phyloP scores from a whole-genome alignment of 2,113 vertebrate genomes.

The Scopus umbretta region DNA sequence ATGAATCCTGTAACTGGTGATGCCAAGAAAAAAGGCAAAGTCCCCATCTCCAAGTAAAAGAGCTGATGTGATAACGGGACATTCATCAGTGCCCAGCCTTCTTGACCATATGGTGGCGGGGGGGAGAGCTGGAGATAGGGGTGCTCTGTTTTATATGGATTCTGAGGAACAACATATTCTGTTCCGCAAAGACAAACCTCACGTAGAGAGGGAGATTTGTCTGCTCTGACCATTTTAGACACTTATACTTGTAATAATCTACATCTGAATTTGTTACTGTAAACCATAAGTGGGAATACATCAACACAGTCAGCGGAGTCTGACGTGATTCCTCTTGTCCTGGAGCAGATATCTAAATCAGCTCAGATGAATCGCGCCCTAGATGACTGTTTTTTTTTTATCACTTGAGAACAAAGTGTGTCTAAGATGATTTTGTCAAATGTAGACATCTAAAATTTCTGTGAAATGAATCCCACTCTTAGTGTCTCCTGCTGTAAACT shows the following conservation, averaged over 20 bases:
- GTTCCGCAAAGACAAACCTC: background rate
- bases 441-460: background rate
- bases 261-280: too few species aligned
- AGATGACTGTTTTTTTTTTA: too few species aligned
- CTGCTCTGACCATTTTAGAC: background rate
- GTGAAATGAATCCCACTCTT: background rate
- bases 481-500: background rate
- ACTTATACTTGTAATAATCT: background rate
- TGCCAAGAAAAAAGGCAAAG: background rate
- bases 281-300: background rate
- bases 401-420: background rate
- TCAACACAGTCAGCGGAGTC: background rate
- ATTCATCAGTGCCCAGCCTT: background rate
- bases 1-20: accelerated
- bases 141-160: background rate
- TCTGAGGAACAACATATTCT: background rate
- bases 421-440: background rate
- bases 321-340: background rate
- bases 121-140: background rate
- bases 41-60: background rate
- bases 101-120: background rate
- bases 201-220: background rate
- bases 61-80: background rate
- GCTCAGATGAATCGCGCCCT: background rate
- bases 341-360: background rate